phyloP scores from a whole-genome alignment of 2,888 invertebrate species.

The Leptinotarsa haldemani region DNA sequence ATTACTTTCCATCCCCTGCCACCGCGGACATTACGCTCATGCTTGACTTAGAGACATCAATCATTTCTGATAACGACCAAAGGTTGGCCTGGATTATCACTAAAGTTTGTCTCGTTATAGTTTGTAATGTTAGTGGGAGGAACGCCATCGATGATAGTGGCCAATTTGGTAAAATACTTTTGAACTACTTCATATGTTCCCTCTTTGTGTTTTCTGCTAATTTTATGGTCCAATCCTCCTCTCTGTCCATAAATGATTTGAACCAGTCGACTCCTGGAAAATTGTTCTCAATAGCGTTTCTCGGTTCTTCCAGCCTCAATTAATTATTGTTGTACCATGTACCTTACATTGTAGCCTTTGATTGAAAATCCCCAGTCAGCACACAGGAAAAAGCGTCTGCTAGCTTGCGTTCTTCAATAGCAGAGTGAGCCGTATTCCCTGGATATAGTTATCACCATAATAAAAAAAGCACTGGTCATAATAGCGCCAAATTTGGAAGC shows the following conservation, averaged over 20 bases:
- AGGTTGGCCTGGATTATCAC: too few species aligned
- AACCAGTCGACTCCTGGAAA: slow-evolving; percentile 40
- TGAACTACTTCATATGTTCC: slow-evolving; percentile 36
- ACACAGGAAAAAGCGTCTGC: slow-evolving; percentile 29
- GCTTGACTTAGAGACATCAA: slow-evolving; percentile 42
- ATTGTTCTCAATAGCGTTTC: slow-evolving; percentile 31
- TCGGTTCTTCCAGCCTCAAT: slow-evolving; percentile 29
- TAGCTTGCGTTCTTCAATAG: slow-evolving; percentile 31
- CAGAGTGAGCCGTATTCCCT: slow-evolving; percentile 21
- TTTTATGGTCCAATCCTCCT: slow-evolving; percentile 23
- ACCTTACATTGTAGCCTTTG: slow-evolving; percentile 28
- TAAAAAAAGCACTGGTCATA: too few species aligned
- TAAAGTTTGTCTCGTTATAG: too few species aligned
- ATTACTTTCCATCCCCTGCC: slow-evolving; percentile 34
- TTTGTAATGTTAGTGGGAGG: too few species aligned
- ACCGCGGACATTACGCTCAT: slow-evolving; percentile 55
- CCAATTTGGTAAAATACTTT: too few species aligned
- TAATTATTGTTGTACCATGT: slow-evolving; percentile 30
- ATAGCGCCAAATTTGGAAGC: too few species aligned
- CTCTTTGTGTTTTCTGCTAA: slow-evolving; percentile 32
- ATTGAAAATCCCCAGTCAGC: slow-evolving; percentile 24
- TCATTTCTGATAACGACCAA: too few species aligned
- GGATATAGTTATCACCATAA: too few species aligned
- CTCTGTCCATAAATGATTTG: slow-evolving; percentile 36
- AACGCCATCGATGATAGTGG: too few species aligned